A percentile compares a stretch with the other conserved stretches of the same genome.
These are phyloP conservation scores for Timema podura DNA, from an alignment of 2,888 invertebrate genomes.

Conservation along the genomic window DNA sequence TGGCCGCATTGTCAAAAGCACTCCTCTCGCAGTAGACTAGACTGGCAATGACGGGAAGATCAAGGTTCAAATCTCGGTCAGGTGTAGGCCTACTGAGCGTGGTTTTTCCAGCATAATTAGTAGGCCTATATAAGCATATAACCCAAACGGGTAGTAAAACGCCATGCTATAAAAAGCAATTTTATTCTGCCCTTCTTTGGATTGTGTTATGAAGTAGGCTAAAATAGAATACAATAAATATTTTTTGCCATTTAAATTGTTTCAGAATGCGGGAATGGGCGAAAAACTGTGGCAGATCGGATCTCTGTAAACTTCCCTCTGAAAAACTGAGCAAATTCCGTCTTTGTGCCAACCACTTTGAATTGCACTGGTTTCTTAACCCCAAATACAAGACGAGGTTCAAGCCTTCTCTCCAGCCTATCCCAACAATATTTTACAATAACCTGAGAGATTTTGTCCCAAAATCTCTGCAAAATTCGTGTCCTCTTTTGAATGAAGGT, in stretches of 20 bases:
- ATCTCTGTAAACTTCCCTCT: constrained; percentile 25
- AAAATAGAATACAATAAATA: neutral
- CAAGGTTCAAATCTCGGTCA: too few species aligned
- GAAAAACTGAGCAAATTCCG: constrained; percentile 27
- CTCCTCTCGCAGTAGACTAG: too few species aligned
- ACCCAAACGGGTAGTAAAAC: too few species aligned
- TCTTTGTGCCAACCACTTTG: constrained; percentile 32
- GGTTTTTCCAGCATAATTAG: too few species aligned
- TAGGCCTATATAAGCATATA: too few species aligned
- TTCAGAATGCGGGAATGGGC: constrained; percentile 27
- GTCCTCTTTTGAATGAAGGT: constrained; percentile 2
- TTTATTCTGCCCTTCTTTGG: neutral
- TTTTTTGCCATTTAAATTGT: constrained; percentile 10
- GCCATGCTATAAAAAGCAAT: too few species aligned
- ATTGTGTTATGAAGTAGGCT: neutral
- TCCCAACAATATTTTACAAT: constrained; percentile 30
- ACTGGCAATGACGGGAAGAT: too few species aligned
- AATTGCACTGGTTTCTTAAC: constrained; percentile 29
- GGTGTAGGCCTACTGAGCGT: too few species aligned
- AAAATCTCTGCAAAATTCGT: constrained; percentile 22
- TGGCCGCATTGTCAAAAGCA: too few species aligned
- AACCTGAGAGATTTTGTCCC: constrained; percentile 30
- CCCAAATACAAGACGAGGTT: constrained; percentile 29
- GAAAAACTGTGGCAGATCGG: constrained; percentile 26
- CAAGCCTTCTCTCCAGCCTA: constrained; percentile 20